A percentile compares a stretch with the other conserved stretches of the same genome.
phyloP scores from a whole-genome alignment of 1,140 invertebrate genomes.

The Archivesica marissinica region DNA sequence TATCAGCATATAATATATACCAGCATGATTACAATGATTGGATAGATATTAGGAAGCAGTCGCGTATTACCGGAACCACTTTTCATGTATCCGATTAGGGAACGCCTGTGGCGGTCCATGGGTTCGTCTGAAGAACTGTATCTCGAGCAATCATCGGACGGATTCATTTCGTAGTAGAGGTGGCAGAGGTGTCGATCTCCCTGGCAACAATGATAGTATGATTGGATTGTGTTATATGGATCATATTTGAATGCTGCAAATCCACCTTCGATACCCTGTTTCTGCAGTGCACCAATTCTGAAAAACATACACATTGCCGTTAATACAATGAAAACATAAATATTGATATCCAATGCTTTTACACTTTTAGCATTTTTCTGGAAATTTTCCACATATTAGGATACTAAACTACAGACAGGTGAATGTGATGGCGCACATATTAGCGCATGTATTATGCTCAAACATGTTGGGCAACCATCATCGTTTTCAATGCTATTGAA shows the following conservation, averaged over 20 bases:
- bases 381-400: too few species aligned
- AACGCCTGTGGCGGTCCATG: neutral
- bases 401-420: too few species aligned
- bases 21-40: too few species aligned
- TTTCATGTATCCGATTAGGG: neutral
- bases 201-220: neutral
- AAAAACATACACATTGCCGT: neutral
- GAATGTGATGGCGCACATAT: too few species aligned
- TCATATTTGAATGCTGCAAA: neutral
- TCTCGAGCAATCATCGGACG: slow-evolving; percentile 6
- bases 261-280: neutral
- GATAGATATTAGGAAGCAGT: too few species aligned
- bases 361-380: too few species aligned
- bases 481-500: too few species aligned
- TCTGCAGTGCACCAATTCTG: neutral
- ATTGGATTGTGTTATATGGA: neutral
- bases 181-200: neutral
- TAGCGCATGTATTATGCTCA: too few species aligned
- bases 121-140: neutral
- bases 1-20: too few species aligned
- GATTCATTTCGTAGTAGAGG: neutral
- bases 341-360: too few species aligned
- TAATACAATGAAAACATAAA: too few species aligned
- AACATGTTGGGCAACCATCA: too few species aligned
- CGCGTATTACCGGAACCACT: neutral